These are phyloP conservation scores for Aplidium turbinatum DNA, from an alignment of 23 tunicate species.

Conservation along the genomic window DNA sequence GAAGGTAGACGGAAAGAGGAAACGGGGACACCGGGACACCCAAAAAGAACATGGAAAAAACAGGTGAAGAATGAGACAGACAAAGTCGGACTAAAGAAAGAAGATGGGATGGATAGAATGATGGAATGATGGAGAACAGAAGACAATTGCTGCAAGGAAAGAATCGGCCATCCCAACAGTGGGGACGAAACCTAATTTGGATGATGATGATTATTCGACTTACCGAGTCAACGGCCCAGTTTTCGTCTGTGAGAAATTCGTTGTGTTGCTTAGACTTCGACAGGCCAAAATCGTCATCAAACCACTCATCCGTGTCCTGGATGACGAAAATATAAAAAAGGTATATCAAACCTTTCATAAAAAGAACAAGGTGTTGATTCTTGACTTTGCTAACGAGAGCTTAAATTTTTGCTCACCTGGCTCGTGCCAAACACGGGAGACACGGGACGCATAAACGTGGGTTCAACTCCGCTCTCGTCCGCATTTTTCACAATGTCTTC, in stretches of 20 bases:
- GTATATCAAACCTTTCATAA: background rate
- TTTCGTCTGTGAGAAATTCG: background rate
- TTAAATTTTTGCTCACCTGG: conserved; percentile 40
- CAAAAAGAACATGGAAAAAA: too few relatives aligned
- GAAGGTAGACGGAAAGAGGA: too few relatives aligned
- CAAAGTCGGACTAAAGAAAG: too few relatives aligned
- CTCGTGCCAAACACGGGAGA: conserved; percentile 77
- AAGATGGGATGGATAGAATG: too few relatives aligned
- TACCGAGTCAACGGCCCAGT: background rate
- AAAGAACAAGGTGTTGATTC: background rate
- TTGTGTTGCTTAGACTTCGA: background rate
- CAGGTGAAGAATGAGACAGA: too few relatives aligned
- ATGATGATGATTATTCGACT: background rate
- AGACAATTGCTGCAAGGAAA: too few relatives aligned
- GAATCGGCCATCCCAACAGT: background rate
- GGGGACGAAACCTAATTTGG: background rate
- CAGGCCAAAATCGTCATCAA: conserved; percentile 62
- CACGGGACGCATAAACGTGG: conserved; percentile 64
- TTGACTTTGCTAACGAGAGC: background rate
- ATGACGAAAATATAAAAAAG: background rate
- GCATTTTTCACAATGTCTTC: conserved; percentile 48
- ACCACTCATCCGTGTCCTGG: conserved; percentile 68
- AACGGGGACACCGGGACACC: too few relatives aligned
- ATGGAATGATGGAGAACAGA: too few relatives aligned
- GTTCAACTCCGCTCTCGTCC: conserved; percentile 29